Evolutionary conservation across 2,113 vertebrate species (phyloP).

Genomic region (Bubalus kerabau): DNA sequence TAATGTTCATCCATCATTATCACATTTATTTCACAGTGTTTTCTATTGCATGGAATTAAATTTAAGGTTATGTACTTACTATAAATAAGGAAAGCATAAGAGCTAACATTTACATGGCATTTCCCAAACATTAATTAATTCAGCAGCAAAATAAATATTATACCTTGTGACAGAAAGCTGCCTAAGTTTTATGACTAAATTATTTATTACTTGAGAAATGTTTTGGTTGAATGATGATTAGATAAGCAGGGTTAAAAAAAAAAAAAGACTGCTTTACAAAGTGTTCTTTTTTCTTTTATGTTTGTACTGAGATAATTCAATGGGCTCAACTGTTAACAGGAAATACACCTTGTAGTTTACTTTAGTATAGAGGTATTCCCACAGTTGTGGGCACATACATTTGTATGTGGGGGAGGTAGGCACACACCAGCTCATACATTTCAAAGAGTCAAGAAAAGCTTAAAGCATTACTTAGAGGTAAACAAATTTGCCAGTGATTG

Average conservation of each 20-base stretch:
- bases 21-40: slow-evolving; percentile 24
- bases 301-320: neutral
- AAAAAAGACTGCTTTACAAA: neutral
- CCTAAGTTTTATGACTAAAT: slow-evolving; percentile 44
- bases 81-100: slow-evolving; percentile 57
- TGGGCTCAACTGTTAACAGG: neutral
- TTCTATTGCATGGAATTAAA: slow-evolving; percentile 40
- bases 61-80: slow-evolving; percentile 48
- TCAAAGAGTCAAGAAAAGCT: neutral
- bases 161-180: slow-evolving; percentile 52
- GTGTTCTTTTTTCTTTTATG: neutral
- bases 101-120: slow-evolving; percentile 58
- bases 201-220: slow-evolving; percentile 49
- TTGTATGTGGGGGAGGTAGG: too few species aligned
- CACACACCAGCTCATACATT: neutral
- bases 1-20: slow-evolving; percentile 3
- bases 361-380: neutral
- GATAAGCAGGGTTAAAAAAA: neutral
- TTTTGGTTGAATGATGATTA: slow-evolving; percentile 22
- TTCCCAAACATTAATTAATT: slow-evolving; percentile 68
- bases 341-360: neutral
- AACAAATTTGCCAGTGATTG: neutral
- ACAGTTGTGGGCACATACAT: neutral
- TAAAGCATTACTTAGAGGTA: neutral
- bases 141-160: slow-evolving; percentile 59